Percentiles rank a stretch among this genome's conserved stretches.
Conservation (phyloP, 2,113 vertebrate genomes). For the Dasyornis broadbenti region DNA sequence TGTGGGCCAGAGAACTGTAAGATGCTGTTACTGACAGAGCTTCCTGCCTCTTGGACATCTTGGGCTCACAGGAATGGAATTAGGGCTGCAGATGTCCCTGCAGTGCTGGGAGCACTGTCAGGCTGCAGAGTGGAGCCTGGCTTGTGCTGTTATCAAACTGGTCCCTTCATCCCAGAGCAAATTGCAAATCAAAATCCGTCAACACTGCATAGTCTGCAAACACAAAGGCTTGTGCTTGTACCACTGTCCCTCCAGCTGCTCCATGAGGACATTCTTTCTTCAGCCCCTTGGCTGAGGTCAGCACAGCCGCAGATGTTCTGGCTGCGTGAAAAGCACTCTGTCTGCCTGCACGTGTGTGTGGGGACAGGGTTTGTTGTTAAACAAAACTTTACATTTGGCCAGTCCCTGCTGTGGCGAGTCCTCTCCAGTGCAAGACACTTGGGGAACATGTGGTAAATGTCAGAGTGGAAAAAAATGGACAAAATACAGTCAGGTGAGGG, state of each 20-base stretch:
- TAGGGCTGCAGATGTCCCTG: background rate
- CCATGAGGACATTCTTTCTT: background rate
- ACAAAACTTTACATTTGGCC: background rate
- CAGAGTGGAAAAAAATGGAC: background rate
- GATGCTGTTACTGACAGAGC: background rate
- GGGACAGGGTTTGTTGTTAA: background rate
- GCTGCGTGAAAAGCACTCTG: background rate
- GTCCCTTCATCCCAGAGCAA: background rate
- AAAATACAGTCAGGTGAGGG: background rate
- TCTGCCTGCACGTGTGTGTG: background rate
- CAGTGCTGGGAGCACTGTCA: background rate
- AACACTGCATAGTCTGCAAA: background rate
- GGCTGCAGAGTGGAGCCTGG: background rate
- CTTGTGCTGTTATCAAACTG: background rate
- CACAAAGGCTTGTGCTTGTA: background rate
- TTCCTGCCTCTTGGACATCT: background rate
- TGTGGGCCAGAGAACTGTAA: background rate
- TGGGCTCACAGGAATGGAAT: background rate
- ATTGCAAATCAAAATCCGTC: background rate
- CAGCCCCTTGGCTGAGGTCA: slow-evolving; percentile 11
- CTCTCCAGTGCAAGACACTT: background rate
- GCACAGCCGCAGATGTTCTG: slow-evolving; percentile 1
- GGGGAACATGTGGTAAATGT: background rate
- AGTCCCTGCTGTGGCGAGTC: background rate
- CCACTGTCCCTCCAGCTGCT: background rate